Evolutionary conservation across 2,113 vertebrate species (phyloP), one percentile per base, ranked within the genome.

Genomic region (Antigone vipio): DNA sequence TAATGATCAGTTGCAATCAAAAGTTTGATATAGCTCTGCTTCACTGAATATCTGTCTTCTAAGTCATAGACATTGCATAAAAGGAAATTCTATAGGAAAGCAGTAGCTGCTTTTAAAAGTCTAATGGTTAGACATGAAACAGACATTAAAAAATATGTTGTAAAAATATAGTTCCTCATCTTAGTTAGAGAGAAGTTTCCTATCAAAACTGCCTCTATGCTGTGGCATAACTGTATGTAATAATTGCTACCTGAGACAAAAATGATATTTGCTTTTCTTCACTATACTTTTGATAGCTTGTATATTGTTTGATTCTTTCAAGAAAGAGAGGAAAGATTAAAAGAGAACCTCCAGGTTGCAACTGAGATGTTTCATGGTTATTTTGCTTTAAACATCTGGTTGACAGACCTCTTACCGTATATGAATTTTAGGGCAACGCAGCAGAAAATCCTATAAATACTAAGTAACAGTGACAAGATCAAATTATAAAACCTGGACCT

Each of bases 321-420:
- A 66, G 16, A 3, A 34, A 76, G 52, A 22, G 11, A 45, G 0
- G 9, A 78, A n/a, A 20, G 3, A 47, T 11, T 66, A 14, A 50
- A 88, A 52, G 17, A 52, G 17, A 62, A 27, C 0, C 3, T 55
- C 56, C 19, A 45, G 14, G 5, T 8, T 75, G 8, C 6, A 72
- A 72, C 53, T 35, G 0, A 64, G 4, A 1, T 32, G 0, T 62
- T 44, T 60, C 6, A 8, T 49, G 21, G 12, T 8, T 7, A 49
- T 73, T 79, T 75, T 68, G 1, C 4, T 86, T 68, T 73, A 49
- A 60, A n/a, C 0, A 6, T 49, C 23, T 50, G 1, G 2, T 23
- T 92, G 19, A 58, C 12, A 77, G 7, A 34, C 4, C 45, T 73
- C 24, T 55, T 22, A 15, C 0, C 34, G 1, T 10, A 15, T 6